phyloP scores from a whole-genome alignment of 2,113 vertebrate species.

The Lamprologus lemairii region DNA sequence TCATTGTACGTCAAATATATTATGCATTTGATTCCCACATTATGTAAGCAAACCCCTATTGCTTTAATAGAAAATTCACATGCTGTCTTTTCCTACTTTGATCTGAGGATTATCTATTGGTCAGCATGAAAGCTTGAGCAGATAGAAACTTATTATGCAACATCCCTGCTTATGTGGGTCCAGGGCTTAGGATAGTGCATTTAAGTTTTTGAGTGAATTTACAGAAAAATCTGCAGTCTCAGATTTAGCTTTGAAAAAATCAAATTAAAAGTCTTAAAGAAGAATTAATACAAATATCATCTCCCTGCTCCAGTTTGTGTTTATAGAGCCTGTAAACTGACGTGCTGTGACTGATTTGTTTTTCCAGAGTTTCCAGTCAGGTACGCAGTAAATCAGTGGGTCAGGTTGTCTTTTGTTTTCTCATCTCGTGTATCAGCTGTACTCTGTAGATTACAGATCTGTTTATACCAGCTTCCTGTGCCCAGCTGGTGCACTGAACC shows the following conservation, averaged over 20 bases:
- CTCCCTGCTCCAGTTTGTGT: neutral
- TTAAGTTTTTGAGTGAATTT: neutral
- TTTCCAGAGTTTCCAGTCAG: neutral
- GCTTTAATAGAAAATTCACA: slow-evolving; percentile 1
- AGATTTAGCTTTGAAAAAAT: neutral
- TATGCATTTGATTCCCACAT: neutral
- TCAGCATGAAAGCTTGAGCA: slow-evolving; percentile 2
- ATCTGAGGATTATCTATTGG: slow-evolving; percentile 51
- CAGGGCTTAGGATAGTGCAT: neutral
- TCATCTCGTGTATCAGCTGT: neutral
- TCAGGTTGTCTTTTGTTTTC: slow-evolving; percentile 13
- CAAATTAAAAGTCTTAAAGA: neutral
- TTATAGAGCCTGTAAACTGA: neutral
- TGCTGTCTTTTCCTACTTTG: neutral
- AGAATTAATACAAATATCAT: neutral
- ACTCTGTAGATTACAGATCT: slow-evolving; percentile 9
- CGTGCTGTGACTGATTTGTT: neutral
- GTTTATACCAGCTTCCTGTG: neutral
- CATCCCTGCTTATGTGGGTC: neutral
- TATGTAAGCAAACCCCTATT: slow-evolving; percentile 12
- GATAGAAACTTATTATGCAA: slow-evolving; percentile 55
- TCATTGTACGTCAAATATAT: neutral
- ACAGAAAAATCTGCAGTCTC: neutral
- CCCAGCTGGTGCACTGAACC: neutral
- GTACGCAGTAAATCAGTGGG: neutral